These are phyloP conservation scores for Thymallus thymallus DNA, from an alignment of 2,113 vertebrate genomes.

Conservation along the genomic window DNA sequence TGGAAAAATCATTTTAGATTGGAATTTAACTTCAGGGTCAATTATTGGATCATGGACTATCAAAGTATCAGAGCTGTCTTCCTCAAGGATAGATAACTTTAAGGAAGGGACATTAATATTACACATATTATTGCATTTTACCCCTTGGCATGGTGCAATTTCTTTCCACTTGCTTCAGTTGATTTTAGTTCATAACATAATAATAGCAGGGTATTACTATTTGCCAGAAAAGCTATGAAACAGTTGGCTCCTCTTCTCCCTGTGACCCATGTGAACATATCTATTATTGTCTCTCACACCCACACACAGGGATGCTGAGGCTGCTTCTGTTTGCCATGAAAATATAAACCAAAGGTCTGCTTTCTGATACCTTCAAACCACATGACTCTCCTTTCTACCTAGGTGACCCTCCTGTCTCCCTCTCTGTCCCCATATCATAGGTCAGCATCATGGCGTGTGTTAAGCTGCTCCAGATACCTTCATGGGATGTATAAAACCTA, in stretches of 20 bases:
- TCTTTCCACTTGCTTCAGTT: no score
- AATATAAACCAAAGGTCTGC: no score
- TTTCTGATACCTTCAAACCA: background rate
- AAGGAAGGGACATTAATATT: background rate
- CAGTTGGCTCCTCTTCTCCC: background rate
- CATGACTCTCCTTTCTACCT: background rate
- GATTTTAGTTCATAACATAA: no score
- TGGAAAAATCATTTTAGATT: background rate
- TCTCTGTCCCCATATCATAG: background rate
- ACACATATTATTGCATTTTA: no score
- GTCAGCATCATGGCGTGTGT: background rate
- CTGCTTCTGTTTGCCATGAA: background rate
- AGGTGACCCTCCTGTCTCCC: background rate
- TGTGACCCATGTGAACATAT: background rate
- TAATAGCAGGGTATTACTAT: no score
- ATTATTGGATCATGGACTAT: background rate
- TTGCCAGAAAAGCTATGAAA: no score
- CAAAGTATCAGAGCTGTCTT: background rate
- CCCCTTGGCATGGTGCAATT: no score
- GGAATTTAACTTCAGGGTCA: background rate
- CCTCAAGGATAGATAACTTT: background rate
- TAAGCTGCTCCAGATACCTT: background rate
- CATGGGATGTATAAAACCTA: constrained; percentile 9
- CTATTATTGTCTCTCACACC: background rate
- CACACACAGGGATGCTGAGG: constrained; percentile 2